Percentiles rank a stretch among this genome's conserved stretches.
These are phyloP conservation scores for Fistularia commersonii DNA, from an alignment of 2,797 vertebrate species.

Conservation along the genomic window DNA sequence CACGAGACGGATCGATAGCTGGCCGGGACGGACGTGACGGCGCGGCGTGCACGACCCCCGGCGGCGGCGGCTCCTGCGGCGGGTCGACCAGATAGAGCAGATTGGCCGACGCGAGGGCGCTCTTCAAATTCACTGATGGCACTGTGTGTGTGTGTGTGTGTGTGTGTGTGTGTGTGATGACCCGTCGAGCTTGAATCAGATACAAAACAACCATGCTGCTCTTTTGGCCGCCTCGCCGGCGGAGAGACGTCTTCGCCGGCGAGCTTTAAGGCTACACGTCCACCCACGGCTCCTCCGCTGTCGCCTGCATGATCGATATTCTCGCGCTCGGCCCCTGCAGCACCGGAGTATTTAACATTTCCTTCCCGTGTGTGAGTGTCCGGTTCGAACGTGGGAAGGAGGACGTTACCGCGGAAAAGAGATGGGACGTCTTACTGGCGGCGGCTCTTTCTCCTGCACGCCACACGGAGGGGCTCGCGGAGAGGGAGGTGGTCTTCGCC, in stretches of 20 bases:
- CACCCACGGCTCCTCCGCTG: no score
- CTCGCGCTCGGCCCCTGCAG: no score
- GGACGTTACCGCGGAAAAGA: no score
- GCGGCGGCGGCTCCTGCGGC: constrained; percentile 1
- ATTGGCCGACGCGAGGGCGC: constrained; percentile 34
- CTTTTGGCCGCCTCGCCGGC: no score
- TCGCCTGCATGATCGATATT: no score
- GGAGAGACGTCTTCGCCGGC: no score
- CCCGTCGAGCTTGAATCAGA: no score
- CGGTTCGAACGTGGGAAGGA: background rate
- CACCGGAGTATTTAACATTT: no score
- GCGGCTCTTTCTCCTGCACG: background rate
- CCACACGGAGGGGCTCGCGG: constrained; percentile 7
- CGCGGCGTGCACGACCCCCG: constrained; percentile 34
- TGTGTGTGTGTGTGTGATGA: no score
- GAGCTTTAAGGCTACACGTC: no score
- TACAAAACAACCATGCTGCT: no score
- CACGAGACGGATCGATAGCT: constrained; percentile 55
- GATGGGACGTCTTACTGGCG: no score
- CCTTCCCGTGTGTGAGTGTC: background rate
- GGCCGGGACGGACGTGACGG: constrained; percentile 41
- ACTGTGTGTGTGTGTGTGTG: background rate
- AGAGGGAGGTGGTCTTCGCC: constrained; percentile 40
- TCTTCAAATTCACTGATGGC: constrained; percentile 25
- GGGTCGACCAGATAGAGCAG: constrained; percentile 27